Evolutionary conservation across 2,113 vertebrate genomes (phyloP), one percentile per base, ranked within the genome.

Genomic region (Chaetura pelagica): DNA sequence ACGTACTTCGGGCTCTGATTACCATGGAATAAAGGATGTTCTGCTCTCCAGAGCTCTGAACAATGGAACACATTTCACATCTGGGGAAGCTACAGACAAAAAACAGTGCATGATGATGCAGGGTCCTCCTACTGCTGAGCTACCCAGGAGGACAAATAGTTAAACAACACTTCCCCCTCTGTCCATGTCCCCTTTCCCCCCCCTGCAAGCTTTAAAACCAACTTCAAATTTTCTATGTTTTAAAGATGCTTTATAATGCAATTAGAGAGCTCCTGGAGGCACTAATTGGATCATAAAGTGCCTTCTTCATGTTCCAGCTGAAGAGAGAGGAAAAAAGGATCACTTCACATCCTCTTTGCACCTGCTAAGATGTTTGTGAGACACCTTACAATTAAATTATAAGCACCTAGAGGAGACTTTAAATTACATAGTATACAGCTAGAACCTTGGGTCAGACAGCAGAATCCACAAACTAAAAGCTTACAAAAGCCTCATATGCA

Each of bases 221-320:
- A 67, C 82, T 72, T 94, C n/a, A 73, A 59, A 66, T 93, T 89
- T 84, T 75, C 64, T 78, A 11, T 73, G 92, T 86, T 93, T 86
- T 81, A 22, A 27, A 61, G 76, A 78, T 94, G 55, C 83, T 96
- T 97, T 96, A 96, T 92, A 97, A 97, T 80, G 95, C 94, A 96
- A 95, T 97, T 97, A 96, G 92, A 96, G 91, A 94, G 63, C 87
- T 97, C 93, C 94, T 94, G 75, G 87, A 97, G 86, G 85, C 95
- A 95, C 93, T 97, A 97, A 97, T 95, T 97, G 92, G 96, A 96
- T 96, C 94, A 94, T 97, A 96, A 97, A 97, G 89, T 96, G 96
- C 87, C 74, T 94, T 91, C 94, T 94, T 97, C 89, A 38, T 94
- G 91, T 96, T 97, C 92, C 94, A 97, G 54, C 89, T 66, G 84